Base-by-base conservation (phyloP, 92 coral and sea anemone genomes). In the Siderastrea radians region DNA sequence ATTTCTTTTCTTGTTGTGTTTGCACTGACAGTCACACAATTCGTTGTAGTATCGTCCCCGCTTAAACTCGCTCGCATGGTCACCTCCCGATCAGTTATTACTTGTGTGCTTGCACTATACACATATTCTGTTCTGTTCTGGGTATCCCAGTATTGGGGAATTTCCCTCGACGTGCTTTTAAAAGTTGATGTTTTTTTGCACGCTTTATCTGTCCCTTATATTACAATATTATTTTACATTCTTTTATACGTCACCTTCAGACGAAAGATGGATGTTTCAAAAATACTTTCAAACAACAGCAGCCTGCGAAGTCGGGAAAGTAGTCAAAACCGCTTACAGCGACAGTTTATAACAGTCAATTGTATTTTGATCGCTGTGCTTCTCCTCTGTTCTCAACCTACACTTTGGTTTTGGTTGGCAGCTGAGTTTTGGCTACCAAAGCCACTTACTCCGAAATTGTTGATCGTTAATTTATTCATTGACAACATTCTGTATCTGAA, bases 11-110 rank as follows among this genome's bases (percentile, higher is more conserved):
- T 86, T 5, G 55, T 74, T 2, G 73, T 86, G 45, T 55, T 86
- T 2, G 79, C 73, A 15, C 69, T 86, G 12, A 68, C 85, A 9
- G 73, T 79, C 2, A 60, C 77, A 9, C 79, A 86, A 8, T 71
- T 64, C 53, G 78, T 86, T 68, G 78, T 68, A 2, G 64, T 87
- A 48, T 54, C 14, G n/a, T 87, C 86, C 2, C 90, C 90, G 10
- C 80, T 87, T 48, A 87, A 79, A 1, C 66, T 78, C 17, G 90
- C 84, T 51, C 64, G 90, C 4, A 68, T 12, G 43, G 63, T 86
- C 38, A 86, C 90, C 5, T 78, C 46, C 58, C 16, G 10, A 14
- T 68, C 61, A 6, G 85, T 79, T 43, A 1, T 48, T 3, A 48
- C n/a, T 64, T 68, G 84, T 53, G 66, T 45, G 26, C 46, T 71